Conservation (phyloP, 2,797 vertebrate species). For the Characodon lateralis region DNA sequence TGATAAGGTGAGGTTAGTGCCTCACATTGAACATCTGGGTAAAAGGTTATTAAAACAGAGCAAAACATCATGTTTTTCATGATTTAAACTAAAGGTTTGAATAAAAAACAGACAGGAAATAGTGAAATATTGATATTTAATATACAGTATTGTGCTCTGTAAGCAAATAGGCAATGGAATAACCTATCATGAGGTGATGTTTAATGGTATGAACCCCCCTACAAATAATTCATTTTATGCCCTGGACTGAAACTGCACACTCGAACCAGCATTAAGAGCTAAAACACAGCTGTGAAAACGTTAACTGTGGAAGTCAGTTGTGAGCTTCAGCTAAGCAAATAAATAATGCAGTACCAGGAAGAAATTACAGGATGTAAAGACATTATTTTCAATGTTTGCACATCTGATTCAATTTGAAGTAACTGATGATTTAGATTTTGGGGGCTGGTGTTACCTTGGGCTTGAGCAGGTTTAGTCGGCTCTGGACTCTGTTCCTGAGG, state of each 20-base stretch:
- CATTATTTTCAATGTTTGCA: constrained; percentile 76
- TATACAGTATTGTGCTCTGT: constrained; percentile 15
- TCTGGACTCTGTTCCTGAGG: constrained; percentile 83
- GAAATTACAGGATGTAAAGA: constrained; percentile 78
- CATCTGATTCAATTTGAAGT: constrained; percentile 77
- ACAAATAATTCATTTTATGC: constrained; percentile 52
- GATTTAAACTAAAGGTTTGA: not conserved
- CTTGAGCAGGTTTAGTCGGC: constrained; percentile 77
- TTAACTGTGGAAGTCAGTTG: constrained; percentile 69
- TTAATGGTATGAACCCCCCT: constrained; percentile 54
- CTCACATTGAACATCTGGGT: not conserved
- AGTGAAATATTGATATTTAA: constrained; percentile 17
- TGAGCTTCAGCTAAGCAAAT: constrained; percentile 73
- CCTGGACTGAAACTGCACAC: constrained; percentile 50
- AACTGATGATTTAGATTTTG: constrained; percentile 60
- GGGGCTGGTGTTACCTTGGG: constrained; percentile 84
- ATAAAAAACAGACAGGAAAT: not conserved
- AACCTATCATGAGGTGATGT: constrained; percentile 42
- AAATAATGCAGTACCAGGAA: constrained; percentile 75
- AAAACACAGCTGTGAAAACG: constrained; percentile 78
- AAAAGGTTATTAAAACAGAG: constrained; percentile 13
- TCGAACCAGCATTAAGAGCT: constrained; percentile 58
- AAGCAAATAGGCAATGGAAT: constrained; percentile 44
- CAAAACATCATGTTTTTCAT: not conserved
- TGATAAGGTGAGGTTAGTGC: not conserved